Conservation (phyloP, 2,113 vertebrate genomes). For the Oreotrochilus melanogaster region DNA sequence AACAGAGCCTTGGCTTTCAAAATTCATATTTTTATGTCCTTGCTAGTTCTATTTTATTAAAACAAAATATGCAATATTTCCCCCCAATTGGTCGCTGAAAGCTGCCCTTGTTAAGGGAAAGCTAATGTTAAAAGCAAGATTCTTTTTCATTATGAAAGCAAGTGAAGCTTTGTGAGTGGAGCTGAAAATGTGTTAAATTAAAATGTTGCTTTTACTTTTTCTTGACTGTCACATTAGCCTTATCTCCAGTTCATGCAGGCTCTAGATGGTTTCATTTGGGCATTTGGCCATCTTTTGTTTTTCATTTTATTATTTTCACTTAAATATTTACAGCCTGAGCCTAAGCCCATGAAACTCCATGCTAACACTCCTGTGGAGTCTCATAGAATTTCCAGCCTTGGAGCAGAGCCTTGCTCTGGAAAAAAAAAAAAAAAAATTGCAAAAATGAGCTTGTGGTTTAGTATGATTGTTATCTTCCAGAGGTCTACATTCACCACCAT, state of each 20-base stretch:
- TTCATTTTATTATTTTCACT: conserved; percentile 34
- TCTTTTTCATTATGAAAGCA: background rate
- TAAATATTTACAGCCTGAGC: conserved; percentile 5
- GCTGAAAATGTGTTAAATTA: conserved; percentile 15
- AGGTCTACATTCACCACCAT: background rate
- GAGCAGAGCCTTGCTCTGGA: background rate
- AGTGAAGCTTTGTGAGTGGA: background rate
- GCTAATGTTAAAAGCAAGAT: background rate
- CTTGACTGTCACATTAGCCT: conserved; percentile 11
- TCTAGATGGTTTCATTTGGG: background rate
- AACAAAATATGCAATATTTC: background rate
- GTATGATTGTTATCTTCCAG: background rate
- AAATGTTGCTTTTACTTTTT: conserved; percentile 32
- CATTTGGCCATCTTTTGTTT: conserved; percentile 48
- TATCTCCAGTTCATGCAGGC: background rate
- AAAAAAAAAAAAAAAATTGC: too few species aligned
- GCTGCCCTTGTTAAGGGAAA: background rate
- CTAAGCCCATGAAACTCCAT: conserved; percentile 33
- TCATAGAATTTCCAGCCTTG: background rate
- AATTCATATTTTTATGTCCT: conserved; percentile 47
- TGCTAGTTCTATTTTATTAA: conserved; percentile 24
- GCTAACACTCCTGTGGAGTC: conserved; percentile 21
- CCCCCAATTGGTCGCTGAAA: background rate
- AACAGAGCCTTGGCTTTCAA: background rate
- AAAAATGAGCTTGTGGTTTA: background rate